Percentiles rank a stretch among this genome's conserved stretches.
Conservation (phyloP, 2,888 invertebrate genomes). For the Drosophila buzzatii region DNA sequence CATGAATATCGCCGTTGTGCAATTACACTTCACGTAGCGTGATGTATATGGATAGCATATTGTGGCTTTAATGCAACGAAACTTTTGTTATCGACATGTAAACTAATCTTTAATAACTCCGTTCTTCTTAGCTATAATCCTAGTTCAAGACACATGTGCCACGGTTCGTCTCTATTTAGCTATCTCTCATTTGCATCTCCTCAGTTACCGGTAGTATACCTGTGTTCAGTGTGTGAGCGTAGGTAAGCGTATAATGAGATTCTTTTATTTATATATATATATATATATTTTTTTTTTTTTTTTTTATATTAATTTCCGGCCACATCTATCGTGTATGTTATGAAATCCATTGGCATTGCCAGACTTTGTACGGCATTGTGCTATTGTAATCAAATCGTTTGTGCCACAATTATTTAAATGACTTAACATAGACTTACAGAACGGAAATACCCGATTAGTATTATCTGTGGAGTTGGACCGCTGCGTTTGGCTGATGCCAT, state of each 20-base stretch:
- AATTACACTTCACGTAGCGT: too few relatives aligned
- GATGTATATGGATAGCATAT: too few relatives aligned
- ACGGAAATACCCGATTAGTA: slow-evolving; percentile 66
- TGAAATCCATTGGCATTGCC: slow-evolving; percentile 21
- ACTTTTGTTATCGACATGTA: background rate
- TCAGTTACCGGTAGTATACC: background rate
- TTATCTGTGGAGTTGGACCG: slow-evolving; percentile 36
- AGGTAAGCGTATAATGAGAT: slow-evolving; percentile 71
- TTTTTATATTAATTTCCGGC: slow-evolving; percentile 81
- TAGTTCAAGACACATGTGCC: background rate
- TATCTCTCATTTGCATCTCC: background rate
- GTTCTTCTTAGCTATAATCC: background rate
- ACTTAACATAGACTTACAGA: slow-evolving; percentile 73
- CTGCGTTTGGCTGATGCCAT: slow-evolving; percentile 29
- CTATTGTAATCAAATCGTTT: slow-evolving; percentile 48
- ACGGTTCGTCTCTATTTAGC: background rate
- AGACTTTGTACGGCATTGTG: slow-evolving; percentile 40
- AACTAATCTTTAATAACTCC: background rate
- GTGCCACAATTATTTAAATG: slow-evolving; percentile 79
- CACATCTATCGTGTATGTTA: slow-evolving; percentile 27
- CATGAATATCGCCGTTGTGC: too few relatives aligned
- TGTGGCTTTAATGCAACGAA: too few relatives aligned
- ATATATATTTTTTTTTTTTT: slow-evolving; percentile 71
- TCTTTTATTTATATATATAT: too few relatives aligned
- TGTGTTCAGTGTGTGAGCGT: background rate